Conservation (phyloP, 2,797 vertebrate genomes). For the Scarus forsteni region DNA sequence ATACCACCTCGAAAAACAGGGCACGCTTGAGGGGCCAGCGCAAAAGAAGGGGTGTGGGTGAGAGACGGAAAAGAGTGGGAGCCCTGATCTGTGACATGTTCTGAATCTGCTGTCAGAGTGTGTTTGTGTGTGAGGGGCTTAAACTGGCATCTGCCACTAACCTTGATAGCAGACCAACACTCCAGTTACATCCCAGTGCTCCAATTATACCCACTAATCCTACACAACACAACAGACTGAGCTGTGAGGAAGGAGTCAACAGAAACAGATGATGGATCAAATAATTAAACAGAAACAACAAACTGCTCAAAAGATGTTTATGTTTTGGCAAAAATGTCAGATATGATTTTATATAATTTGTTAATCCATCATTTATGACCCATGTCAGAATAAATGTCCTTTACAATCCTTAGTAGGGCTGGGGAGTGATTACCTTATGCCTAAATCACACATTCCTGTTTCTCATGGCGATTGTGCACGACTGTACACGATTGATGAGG, state of each 20-base stretch:
- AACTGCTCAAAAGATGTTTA: not conserved
- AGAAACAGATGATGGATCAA: slow-evolving; percentile 19
- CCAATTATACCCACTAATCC: slow-evolving; percentile 71
- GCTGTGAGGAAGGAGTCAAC: slow-evolving; percentile 9
- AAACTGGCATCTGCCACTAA: slow-evolving; percentile 67
- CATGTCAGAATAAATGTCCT: too few species aligned
- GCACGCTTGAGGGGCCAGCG: slow-evolving; percentile 12
- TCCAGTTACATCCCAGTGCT: slow-evolving; percentile 54
- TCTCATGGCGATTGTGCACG: too few species aligned
- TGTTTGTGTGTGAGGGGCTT: slow-evolving; percentile 33
- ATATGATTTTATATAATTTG: too few species aligned
- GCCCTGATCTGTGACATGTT: slow-evolving; percentile 48
- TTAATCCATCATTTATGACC: too few species aligned
- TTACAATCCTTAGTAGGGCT: too few species aligned
- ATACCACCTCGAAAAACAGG: not conserved
- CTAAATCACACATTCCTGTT: too few species aligned
- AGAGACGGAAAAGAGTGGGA: slow-evolving; percentile 30
- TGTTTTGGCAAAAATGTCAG: too few species aligned
- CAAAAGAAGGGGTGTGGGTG: slow-evolving; percentile 15
- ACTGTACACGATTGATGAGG: too few species aligned
- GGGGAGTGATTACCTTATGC: too few species aligned
- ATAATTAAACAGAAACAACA: not conserved
- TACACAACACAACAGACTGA: slow-evolving; percentile 39
- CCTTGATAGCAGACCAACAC: slow-evolving; percentile 59
- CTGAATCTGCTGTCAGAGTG: slow-evolving; percentile 11